Evolutionary conservation across 2,888 invertebrate species (phyloP), one percentile per base, ranked within the genome.

Genomic region (Pseudoips prasinana): DNA sequence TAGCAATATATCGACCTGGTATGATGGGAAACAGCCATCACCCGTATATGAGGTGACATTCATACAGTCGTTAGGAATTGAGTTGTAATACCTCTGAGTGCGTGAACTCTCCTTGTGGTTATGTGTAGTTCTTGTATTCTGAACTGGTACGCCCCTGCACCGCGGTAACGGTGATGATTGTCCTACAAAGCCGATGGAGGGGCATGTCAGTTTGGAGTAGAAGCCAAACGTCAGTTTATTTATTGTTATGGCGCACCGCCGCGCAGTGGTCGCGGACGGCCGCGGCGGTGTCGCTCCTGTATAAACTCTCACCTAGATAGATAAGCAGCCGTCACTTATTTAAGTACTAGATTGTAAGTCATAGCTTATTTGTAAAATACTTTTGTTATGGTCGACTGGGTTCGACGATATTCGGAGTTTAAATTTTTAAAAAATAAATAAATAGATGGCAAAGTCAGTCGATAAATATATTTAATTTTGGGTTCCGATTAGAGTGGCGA

Each of bases 311-410:
- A 67, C 64, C 42, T 73, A 72, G 63, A 47, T 67, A 64, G 58
- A 46, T 73, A 73, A 75, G 67, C 60, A 68, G 74, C 75, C 75
- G 73, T 74, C 80, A 74, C 68, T 66, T 81, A 74, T 71, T 64
- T 84, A 79, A 82, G 82, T 64, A 58, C 62, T 83, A 85, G 79
- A n/a, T 51, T 66, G 38, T 84, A 84, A 83, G 81, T 64, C 55
- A 71, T 83, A 83, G 82, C 76, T 82, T 79, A 75, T 65, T 74
- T 83, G 81, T 83, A 83, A 74, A 83, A 72, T 82, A 81, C 77
- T 83, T 86, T 87, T 87, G 86, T 87, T 88, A 85, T 78, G 74
- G 87, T 82, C 85, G 87, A 83, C 82, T 69, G 82, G 74, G 79
- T 64, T 88, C 87, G 86, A 75, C 85, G 69, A 73, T 76, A 74